Conservation (phyloP, 2,113 vertebrate genomes). For the Myotis yumanensis region DNA sequence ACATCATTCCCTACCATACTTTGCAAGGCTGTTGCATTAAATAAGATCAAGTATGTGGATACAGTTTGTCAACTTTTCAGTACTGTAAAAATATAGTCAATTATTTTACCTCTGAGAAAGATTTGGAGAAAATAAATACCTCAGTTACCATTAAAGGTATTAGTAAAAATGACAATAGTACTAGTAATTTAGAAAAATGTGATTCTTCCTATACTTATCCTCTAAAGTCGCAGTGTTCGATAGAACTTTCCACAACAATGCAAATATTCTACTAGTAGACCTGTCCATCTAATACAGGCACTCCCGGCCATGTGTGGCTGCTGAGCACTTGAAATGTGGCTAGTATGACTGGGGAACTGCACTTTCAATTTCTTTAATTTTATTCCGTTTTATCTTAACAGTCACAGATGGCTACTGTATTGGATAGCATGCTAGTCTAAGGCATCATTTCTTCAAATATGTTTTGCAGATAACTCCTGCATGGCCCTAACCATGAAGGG, state of each 20-base stretch:
- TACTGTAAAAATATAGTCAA: not conserved
- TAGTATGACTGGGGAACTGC: no score
- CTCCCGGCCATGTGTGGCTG: not conserved
- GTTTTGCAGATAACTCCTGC: not conserved
- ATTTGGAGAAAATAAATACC: not conserved
- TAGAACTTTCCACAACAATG: not conserved
- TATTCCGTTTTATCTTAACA: not conserved
- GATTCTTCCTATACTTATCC: not conserved
- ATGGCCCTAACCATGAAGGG: not conserved
- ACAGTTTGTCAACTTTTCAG: not conserved
- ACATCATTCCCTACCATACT: not conserved
- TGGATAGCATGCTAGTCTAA: not conserved
- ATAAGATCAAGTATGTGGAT: not conserved
- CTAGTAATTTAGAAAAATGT: not conserved
- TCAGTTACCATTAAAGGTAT: not conserved
- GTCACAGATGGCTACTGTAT: not conserved
- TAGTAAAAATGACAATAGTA: not conserved
- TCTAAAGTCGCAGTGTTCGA: not conserved
- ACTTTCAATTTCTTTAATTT: not conserved
- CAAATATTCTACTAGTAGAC: not conserved
- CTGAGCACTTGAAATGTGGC: not conserved
- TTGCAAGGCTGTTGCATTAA: not conserved
- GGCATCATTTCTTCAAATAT: not conserved
- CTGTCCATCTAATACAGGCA: not conserved
- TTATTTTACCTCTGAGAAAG: slow-evolving; percentile 45